phyloP scores from a whole-genome alignment of 2,797 vertebrate species.

The Chaetophractus vellerosus region DNA sequence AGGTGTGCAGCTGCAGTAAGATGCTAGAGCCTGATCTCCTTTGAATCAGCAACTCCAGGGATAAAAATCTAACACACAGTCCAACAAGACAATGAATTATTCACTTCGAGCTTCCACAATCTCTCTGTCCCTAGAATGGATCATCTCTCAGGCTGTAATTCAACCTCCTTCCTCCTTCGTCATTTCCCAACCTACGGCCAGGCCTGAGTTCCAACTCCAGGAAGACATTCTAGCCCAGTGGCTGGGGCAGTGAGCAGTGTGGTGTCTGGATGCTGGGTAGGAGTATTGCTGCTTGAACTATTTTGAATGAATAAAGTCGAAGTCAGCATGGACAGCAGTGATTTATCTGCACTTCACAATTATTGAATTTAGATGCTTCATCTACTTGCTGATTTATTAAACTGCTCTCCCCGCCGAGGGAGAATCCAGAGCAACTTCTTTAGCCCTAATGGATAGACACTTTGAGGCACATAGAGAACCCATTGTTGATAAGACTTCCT shows the following conservation, averaged over 20 bases:
- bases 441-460: slow-evolving; percentile 76
- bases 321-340: slow-evolving; percentile 72
- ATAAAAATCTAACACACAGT: slow-evolving; percentile 79
- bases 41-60: slow-evolving; percentile 73
- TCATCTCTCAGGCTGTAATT: slow-evolving; percentile 89
- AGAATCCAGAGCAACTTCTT: slow-evolving; percentile 67
- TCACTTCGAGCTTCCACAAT: slow-evolving; percentile 88
- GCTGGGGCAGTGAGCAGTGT: neutral
- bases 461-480: slow-evolving; percentile 71
- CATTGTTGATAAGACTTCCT: slow-evolving; percentile 60
- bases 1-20: slow-evolving; percentile 48
- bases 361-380: slow-evolving; percentile 80
- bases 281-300: slow-evolving; percentile 42
- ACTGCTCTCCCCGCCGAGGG: slow-evolving; percentile 50
- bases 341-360: slow-evolving; percentile 81
- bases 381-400: slow-evolving; percentile 82
- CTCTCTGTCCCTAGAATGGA: slow-evolving; percentile 86
- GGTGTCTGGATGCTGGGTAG: slow-evolving; percentile 45
- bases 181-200: slow-evolving; percentile 85
- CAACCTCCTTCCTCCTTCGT: slow-evolving; percentile 85
- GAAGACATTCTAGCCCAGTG: slow-evolving; percentile 20
- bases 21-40: slow-evolving; percentile 60
- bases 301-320: slow-evolving; percentile 76
- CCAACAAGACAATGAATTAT: slow-evolving; percentile 92
- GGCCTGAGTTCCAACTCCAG: slow-evolving; percentile 83